Conservation (phyloP, 2,797 vertebrate genomes). For the Oryzias sinensis region DNA sequence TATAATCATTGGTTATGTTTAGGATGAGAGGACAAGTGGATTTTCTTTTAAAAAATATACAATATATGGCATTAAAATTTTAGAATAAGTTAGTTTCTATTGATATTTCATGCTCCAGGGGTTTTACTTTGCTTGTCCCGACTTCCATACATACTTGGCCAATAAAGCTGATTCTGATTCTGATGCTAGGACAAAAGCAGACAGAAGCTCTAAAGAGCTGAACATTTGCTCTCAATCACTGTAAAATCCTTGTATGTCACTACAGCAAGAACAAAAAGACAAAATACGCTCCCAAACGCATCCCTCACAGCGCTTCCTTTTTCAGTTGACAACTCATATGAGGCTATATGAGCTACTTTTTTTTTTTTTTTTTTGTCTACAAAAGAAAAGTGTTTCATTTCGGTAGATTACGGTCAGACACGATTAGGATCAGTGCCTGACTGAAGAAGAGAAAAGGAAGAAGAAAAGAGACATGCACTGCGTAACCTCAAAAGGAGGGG, state of each 20-base stretch:
- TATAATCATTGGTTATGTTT: too few species aligned
- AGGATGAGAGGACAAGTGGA: too few species aligned
- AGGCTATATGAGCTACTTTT: constrained; percentile 55
- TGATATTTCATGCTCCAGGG: too few species aligned
- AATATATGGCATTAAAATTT: too few species aligned
- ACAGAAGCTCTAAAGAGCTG: constrained; percentile 19
- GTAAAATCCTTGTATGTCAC: constrained; percentile 10
- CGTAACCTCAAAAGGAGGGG: constrained; percentile 62
- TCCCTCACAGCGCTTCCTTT: constrained; percentile 34
- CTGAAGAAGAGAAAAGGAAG: constrained; percentile 48
- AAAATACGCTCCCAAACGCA: constrained; percentile 29
- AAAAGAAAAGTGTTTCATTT: constrained; percentile 73
- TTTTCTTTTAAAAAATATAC: too few species aligned
- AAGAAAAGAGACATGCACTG: constrained; percentile 53
- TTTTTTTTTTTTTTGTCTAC: constrained; percentile 67
- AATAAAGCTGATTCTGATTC: too few species aligned
- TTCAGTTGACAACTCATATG: constrained; percentile 52
- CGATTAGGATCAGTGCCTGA: constrained; percentile 78
- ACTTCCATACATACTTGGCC: too few species aligned
- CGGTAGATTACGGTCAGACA: constrained; percentile 73
- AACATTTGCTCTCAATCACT: constrained; percentile 4
- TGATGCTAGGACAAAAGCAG: too few species aligned
- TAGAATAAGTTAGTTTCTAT: too few species aligned
- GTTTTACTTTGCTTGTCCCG: too few species aligned
- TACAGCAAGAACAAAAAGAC: constrained; percentile 18